Conservation (phyloP, 2,888 invertebrate genomes). For the Asteroscopus sphinx region DNA sequence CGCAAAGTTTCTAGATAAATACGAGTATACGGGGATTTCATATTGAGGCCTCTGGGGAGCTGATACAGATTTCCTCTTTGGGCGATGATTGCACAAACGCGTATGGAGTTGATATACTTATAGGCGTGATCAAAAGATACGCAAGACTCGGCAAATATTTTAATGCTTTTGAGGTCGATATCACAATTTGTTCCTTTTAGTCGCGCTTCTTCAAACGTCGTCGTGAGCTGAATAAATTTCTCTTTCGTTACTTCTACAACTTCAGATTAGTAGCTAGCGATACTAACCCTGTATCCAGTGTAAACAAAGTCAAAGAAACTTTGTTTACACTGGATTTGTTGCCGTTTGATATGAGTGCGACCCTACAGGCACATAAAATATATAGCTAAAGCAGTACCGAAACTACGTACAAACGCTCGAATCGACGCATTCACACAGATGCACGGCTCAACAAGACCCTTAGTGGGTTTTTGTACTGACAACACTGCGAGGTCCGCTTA, state of each 20-base stretch:
- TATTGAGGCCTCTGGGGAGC: constrained; percentile 51
- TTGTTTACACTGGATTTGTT: too few species aligned
- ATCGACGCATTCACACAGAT: too few species aligned
- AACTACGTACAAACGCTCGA: too few species aligned
- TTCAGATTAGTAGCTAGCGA: constrained; percentile 4
- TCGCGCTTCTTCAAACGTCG: constrained; percentile 52
- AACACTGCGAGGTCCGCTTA: too few species aligned
- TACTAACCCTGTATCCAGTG: not conserved
- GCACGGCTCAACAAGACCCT: too few species aligned
- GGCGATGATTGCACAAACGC: constrained; percentile 77
- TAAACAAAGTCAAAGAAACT: too few species aligned
- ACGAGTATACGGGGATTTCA: constrained; percentile 42
- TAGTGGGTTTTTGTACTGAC: too few species aligned
- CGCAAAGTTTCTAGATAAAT: too few species aligned
- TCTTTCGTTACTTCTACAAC: constrained; percentile 13
- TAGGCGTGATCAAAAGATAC: constrained; percentile 70
- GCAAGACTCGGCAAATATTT: constrained; percentile 65
- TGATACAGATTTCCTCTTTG: constrained; percentile 68
- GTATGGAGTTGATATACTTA: constrained; percentile 65
- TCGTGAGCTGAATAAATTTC: constrained; percentile 59
- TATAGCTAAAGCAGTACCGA: too few species aligned
- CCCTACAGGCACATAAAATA: too few species aligned
- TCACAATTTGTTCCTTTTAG: constrained; percentile 65
- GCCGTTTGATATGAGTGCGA: too few species aligned
- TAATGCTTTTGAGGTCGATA: constrained; percentile 65